Percentiles rank a stretch among this genome's conserved stretches.
phyloP scores from a whole-genome alignment of 2,888 invertebrate genomes.

The Acanthosepion esculentum region DNA sequence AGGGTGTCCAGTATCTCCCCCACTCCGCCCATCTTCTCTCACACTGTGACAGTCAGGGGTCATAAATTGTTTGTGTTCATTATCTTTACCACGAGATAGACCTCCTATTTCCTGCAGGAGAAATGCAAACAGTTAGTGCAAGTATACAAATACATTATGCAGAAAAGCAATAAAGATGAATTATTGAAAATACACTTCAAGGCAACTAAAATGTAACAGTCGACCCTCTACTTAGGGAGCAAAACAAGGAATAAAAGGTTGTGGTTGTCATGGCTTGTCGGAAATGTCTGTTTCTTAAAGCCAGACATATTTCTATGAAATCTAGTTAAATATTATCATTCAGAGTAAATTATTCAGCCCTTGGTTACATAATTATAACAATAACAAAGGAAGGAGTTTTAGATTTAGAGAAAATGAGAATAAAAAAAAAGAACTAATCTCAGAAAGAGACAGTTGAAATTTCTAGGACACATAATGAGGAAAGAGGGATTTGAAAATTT shows the following conservation, averaged over 20 bases:
- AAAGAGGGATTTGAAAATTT: too few species aligned
- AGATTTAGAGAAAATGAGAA: too few species aligned
- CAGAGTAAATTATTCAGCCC: not conserved
- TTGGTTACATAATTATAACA: too few species aligned
- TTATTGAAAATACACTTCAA: slow-evolving; percentile 21
- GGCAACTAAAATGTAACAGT: not conserved
- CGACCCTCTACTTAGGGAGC: not conserved
- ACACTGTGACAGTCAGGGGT: not conserved
- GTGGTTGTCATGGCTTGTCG: not conserved
- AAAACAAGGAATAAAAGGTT: not conserved
- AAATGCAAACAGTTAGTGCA: slow-evolving; percentile 33
- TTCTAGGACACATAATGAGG: too few species aligned
- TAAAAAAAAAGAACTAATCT: too few species aligned
- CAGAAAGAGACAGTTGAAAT: too few species aligned
- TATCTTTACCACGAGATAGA: slow-evolving; percentile 33
- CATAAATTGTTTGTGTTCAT: slow-evolving; percentile 33
- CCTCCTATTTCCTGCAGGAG: slow-evolving; percentile 23
- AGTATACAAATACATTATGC: slow-evolving; percentile 33
- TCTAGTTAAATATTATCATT: slow-evolving; percentile 10
- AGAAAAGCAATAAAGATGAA: slow-evolving; percentile 33
- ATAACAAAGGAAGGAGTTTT: too few species aligned
- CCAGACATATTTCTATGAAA: not conserved
- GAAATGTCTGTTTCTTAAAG: not conserved
- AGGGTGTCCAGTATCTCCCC: slow-evolving; percentile 33
- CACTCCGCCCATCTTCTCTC: not conserved